phyloP scores from a whole-genome alignment of 1,140 invertebrate species.

The Temnothorax longispinosus region DNA sequence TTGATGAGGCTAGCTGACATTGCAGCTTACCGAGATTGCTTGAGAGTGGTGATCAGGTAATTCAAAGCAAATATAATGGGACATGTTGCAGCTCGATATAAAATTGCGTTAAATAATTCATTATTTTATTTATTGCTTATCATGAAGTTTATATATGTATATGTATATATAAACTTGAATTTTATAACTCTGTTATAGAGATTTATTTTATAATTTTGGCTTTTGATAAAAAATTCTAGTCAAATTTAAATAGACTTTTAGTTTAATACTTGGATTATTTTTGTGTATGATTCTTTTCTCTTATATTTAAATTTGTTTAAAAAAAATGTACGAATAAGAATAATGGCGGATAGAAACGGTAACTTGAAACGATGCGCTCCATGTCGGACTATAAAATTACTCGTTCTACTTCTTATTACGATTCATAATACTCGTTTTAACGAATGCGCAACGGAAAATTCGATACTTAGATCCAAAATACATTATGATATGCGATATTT shows the following conservation, averaged over 20 bases:
- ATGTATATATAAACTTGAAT: too few relatives aligned
- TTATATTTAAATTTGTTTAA: background rate
- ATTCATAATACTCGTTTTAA: conserved; percentile 3
- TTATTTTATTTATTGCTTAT: background rate
- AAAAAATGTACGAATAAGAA: background rate
- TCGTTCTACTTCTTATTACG: conserved; percentile 47
- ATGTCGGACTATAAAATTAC: conserved; percentile 57
- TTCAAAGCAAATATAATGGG: background rate
- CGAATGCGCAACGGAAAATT: conserved; percentile 15
- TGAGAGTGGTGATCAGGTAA: background rate
- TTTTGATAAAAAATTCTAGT: background rate
- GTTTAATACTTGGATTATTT: background rate
- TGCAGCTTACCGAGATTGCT: background rate
- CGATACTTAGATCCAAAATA: background rate
- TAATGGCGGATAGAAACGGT: background rate
- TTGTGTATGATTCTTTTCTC: background rate
- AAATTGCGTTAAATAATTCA: background rate
- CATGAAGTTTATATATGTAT: background rate
- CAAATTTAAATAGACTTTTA: background rate
- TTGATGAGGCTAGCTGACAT: conserved; percentile 4
- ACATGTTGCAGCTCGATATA: background rate
- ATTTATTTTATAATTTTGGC: background rate
- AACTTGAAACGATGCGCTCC: background rate
- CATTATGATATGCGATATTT: conserved; percentile 6
- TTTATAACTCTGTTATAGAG: too few relatives aligned